A percentile compares a stretch with the other conserved stretches of the same genome.
phyloP scores from a whole-genome alignment of 2,113 vertebrate species.

The Holacanthus passer region DNA sequence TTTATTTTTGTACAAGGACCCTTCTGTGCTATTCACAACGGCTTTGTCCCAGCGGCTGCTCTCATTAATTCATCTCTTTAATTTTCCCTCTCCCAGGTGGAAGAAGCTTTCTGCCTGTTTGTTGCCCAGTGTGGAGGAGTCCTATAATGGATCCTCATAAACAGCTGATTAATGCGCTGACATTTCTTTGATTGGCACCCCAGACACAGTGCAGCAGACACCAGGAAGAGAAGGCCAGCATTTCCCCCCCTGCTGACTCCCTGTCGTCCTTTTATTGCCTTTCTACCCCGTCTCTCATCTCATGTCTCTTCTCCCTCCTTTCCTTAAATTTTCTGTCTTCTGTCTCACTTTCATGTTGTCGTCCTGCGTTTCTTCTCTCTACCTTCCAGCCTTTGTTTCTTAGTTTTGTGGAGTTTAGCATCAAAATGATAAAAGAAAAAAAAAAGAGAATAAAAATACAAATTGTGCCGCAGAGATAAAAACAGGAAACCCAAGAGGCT shows the following conservation, averaged over 20 bases:
- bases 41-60: constrained; percentile 3
- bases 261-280: constrained; percentile 9
- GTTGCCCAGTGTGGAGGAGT: constrained; percentile 47
- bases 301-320: background rate
- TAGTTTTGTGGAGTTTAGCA: constrained; percentile 21
- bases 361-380: background rate
- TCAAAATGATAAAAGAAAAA: constrained; percentile 40
- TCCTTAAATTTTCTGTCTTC: constrained; percentile 18
- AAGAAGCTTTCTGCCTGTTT: constrained; percentile 39
- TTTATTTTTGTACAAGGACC: background rate
- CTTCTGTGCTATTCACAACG: background rate
- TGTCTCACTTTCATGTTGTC: constrained; percentile 10
- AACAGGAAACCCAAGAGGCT: background rate
- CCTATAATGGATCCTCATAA: constrained; percentile 59
- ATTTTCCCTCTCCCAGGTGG: constrained; percentile 53
- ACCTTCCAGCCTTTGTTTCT: constrained; percentile 2
- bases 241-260: background rate
- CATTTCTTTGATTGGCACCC: constrained; percentile 78
- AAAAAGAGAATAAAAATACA: constrained; percentile 29
- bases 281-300: background rate
- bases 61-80: constrained; percentile 40
- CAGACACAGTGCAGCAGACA: constrained; percentile 40
- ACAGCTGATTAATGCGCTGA: constrained; percentile 77
- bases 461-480: constrained; percentile 29
- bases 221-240: constrained; percentile 39